phyloP scores from a whole-genome alignment of 2,113 vertebrate species.

The Asarcornis scutulata region DNA sequence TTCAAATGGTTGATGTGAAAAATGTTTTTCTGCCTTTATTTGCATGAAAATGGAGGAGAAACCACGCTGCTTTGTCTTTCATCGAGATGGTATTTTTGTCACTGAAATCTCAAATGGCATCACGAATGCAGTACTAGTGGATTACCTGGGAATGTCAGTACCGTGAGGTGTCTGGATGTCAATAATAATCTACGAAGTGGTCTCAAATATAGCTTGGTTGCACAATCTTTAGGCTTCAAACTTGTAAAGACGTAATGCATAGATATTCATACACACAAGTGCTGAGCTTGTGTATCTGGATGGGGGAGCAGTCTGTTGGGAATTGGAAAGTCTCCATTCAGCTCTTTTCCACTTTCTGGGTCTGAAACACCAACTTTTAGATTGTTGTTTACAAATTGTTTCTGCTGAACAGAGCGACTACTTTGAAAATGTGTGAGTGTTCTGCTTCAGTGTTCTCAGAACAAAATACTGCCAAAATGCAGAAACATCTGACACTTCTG shows the following conservation, averaged over 20 bases:
- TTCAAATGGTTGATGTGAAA: neutral
- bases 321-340: neutral
- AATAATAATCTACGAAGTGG: neutral
- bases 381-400: neutral
- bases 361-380: neutral
- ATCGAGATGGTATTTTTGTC: neutral
- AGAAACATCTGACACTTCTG: neutral
- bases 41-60: neutral
- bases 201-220: neutral
- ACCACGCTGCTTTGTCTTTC: neutral
- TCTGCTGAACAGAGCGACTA: neutral
- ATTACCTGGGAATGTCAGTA: neutral
- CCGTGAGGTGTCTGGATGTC: neutral
- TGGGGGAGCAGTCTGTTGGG: neutral
- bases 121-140: neutral
- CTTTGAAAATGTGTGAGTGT: neutral
- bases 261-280: neutral
- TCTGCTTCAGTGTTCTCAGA: neutral
- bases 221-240: neutral
- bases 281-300: neutral
- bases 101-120: neutral
- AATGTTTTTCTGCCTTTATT: neutral
- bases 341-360: neutral
- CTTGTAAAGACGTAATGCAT: neutral
- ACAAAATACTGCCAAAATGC: neutral